Percentiles rank a stretch among this genome's conserved stretches.
Conservation (phyloP, 2,113 vertebrate genomes). For the Anhinga rufa region DNA sequence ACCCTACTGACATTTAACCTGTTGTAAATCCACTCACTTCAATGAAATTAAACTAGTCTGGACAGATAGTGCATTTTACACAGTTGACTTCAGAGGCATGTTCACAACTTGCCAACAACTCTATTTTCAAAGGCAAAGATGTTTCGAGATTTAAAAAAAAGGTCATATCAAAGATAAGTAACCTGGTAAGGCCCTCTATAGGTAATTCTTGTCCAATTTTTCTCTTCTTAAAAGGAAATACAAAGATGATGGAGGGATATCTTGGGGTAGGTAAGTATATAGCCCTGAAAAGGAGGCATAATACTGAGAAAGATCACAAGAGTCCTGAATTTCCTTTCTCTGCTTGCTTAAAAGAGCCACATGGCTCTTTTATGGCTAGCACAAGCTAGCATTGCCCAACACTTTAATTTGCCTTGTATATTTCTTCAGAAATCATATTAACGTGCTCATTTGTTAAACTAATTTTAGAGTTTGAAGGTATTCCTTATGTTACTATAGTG, state of each 20-base stretch:
- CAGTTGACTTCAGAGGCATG: background rate
- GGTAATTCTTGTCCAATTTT: background rate
- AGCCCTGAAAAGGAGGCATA: background rate
- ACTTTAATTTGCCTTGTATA: background rate
- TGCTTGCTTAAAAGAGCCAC: background rate
- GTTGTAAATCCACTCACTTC: background rate
- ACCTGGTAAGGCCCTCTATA: background rate
- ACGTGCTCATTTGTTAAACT: background rate
- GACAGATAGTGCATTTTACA: background rate
- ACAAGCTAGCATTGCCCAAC: background rate
- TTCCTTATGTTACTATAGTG: background rate
- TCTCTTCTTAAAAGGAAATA: background rate
- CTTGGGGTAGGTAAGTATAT: background rate
- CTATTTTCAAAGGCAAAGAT: background rate
- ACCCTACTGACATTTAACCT: background rate
- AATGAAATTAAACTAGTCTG: background rate
- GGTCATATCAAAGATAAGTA: background rate
- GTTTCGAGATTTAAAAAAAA: background rate
- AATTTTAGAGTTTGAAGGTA: background rate
- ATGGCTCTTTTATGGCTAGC: too few species aligned
- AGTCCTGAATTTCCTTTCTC: background rate
- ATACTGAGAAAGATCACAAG: background rate
- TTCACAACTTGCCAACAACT: background rate
- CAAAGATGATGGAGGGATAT: background rate
- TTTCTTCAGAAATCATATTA: background rate